phyloP scores from a whole-genome alignment of 2,113 vertebrate genomes.

The Australoheros scitulus region DNA sequence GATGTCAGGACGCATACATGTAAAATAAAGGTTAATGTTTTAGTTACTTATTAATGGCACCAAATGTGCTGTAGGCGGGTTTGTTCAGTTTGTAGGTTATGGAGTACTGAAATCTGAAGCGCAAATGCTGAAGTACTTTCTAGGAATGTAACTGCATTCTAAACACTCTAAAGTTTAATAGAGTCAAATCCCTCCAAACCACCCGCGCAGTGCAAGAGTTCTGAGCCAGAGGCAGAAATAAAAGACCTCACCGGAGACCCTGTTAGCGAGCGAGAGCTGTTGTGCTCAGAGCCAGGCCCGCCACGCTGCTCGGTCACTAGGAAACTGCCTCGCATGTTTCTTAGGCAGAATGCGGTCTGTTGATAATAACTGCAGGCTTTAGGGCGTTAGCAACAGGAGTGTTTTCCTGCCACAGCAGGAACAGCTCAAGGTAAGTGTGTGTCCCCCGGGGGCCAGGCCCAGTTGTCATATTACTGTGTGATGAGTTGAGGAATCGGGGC shows the following conservation, averaged over 20 bases:
- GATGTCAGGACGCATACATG: neutral
- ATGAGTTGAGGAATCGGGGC: conserved; percentile 64
- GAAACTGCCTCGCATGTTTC: conserved; percentile 23
- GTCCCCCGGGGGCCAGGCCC: conserved; percentile 28
- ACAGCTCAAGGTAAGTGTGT: conserved; percentile 54
- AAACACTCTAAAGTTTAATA: conserved; percentile 31
- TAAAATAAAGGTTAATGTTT: neutral
- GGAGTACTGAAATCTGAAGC: neutral
- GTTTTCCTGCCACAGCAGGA: conserved; percentile 27
- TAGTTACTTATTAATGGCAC: neutral
- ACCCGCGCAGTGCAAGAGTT: neutral
- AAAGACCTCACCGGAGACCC: conserved; percentile 39
- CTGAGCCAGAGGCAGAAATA: conserved; percentile 25
- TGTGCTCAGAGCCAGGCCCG: conserved; percentile 7
- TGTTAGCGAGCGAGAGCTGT: conserved; percentile 18
- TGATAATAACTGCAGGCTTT: conserved; percentile 49
- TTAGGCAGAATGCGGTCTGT: conserved; percentile 26
- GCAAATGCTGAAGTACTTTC: neutral
- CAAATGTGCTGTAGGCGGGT: neutral
- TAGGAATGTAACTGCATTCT: neutral
- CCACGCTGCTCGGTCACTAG: conserved; percentile 22
- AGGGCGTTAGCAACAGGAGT: neutral
- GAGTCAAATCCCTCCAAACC: conserved; percentile 36
- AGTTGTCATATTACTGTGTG: conserved; percentile 66
- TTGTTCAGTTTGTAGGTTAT: neutral